phyloP scores from a whole-genome alignment of 1,140 invertebrate species.

The Micrasema longulum region DNA sequence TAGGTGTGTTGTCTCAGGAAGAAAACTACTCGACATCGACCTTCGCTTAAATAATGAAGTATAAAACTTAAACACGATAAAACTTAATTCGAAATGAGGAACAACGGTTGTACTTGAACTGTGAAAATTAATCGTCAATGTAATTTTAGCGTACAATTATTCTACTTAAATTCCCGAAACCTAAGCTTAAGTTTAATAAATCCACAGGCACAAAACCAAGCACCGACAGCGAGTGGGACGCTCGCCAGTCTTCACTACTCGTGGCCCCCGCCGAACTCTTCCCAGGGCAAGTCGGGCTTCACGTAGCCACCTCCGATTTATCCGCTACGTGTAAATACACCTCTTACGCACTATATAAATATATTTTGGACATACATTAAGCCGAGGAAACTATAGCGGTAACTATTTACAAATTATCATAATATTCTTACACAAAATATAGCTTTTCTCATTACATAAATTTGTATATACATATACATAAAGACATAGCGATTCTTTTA shows the following conservation, averaged over 20 bases:
- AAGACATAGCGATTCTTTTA: background rate
- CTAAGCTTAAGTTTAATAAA: background rate
- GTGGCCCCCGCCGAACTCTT: no score
- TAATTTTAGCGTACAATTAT: slow-evolving; percentile 14
- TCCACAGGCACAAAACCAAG: slow-evolving; percentile 7
- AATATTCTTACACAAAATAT: slow-evolving; percentile 23
- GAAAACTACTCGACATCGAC: no score
- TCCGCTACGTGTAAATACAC: slow-evolving; percentile 7
- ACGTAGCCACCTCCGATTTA: background rate
- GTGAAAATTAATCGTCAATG: slow-evolving; percentile 32
- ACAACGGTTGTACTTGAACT: slow-evolving; percentile 51
- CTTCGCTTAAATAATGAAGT: slow-evolving; percentile 1
- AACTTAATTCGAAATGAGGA: slow-evolving; percentile 48
- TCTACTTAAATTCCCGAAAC: slow-evolving; percentile 18
- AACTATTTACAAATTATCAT: slow-evolving; percentile 26
- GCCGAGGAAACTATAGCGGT: background rate
- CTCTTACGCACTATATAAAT: slow-evolving; percentile 5
- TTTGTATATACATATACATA: slow-evolving; percentile 32
- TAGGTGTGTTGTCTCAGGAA: no score
- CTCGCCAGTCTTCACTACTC: no score
- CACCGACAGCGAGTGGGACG: background rate
- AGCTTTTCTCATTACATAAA: slow-evolving; percentile 16
- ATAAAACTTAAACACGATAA: slow-evolving; percentile 35
- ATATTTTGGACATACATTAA: slow-evolving; percentile 18
- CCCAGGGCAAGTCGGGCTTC: no score